These are phyloP conservation scores for Lasioglossum figueresi DNA, from an alignment of 2,888 invertebrate species.

Conservation along the genomic window DNA sequence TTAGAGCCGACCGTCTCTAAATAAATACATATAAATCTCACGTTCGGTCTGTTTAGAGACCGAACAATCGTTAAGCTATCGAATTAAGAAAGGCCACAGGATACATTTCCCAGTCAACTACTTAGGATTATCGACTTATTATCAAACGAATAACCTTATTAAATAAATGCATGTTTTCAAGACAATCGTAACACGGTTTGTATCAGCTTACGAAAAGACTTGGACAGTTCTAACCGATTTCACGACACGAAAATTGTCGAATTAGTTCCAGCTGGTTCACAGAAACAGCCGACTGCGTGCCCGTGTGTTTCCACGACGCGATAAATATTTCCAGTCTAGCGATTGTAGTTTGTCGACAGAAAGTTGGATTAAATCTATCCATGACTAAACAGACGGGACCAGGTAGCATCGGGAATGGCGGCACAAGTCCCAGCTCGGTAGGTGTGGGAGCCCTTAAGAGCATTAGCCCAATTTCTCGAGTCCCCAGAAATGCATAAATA, in stretches of 20 bases:
- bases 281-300: neutral
- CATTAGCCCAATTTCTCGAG: conserved; percentile 12
- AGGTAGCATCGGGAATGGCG: neutral
- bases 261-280: neutral
- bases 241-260: neutral
- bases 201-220: too few relatives aligned
- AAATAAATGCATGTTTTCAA: too few relatives aligned
- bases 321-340: neutral
- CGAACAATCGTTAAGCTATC: too few relatives aligned
- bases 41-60: too few relatives aligned
- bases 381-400: conserved; percentile 6
- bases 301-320: neutral
- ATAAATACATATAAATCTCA: too few relatives aligned
- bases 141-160: too few relatives aligned
- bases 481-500: conserved; percentile 5
- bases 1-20: too few relatives aligned
- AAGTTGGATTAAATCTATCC: conserved; percentile 3
- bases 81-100: too few relatives aligned
- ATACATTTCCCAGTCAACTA: too few relatives aligned
- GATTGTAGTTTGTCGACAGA: neutral
- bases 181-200: too few relatives aligned
- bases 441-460: neutral
- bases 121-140: too few relatives aligned
- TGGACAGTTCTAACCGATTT: too few relatives aligned
- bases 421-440: neutral